Evolutionary conservation across 2,888 invertebrate genomes (phyloP).

Genomic region (Protonemura montana): DNA sequence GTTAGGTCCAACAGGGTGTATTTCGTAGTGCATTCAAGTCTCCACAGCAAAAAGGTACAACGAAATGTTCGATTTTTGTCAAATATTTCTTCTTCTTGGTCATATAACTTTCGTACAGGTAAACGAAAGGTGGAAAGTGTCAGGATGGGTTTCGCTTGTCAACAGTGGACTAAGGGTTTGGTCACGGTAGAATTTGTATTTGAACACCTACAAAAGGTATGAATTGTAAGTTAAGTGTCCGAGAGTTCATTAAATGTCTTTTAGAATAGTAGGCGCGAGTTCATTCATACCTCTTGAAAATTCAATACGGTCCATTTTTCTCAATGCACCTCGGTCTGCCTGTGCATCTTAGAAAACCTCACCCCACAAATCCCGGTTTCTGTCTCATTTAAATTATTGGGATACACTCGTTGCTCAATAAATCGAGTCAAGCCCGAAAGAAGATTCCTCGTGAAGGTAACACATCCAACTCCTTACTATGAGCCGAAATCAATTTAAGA

Average conservation of each 20-base stretch:
- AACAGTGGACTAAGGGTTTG: constrained; percentile 29
- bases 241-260: constrained; percentile 39
- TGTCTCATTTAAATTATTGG: constrained; percentile 14
- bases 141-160: constrained; percentile 41
- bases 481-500: not conserved
- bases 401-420: constrained; percentile 10
- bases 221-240: constrained; percentile 32
- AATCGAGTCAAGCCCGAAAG: not conserved
- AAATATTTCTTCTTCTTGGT: constrained; percentile 18
- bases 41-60: not conserved
- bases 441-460: not conserved
- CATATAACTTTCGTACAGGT: constrained; percentile 28
- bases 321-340: not conserved
- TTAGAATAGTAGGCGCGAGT: constrained; percentile 38
- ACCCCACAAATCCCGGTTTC: not conserved
- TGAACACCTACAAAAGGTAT: constrained; percentile 34
- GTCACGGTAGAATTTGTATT: constrained; percentile 25
- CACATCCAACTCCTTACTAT: not conserved
- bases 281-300: constrained; percentile 38
- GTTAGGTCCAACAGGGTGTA: not conserved
- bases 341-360: not conserved
- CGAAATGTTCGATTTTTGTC: constrained; percentile 14
- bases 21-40: not conserved
- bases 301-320: constrained; percentile 17
- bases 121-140: constrained; percentile 21